A percentile compares a stretch with the other conserved stretches of the same genome.
Evolutionary conservation across 1,140 invertebrate species (phyloP).

Genomic region (Pectinophora gossypiella): DNA sequence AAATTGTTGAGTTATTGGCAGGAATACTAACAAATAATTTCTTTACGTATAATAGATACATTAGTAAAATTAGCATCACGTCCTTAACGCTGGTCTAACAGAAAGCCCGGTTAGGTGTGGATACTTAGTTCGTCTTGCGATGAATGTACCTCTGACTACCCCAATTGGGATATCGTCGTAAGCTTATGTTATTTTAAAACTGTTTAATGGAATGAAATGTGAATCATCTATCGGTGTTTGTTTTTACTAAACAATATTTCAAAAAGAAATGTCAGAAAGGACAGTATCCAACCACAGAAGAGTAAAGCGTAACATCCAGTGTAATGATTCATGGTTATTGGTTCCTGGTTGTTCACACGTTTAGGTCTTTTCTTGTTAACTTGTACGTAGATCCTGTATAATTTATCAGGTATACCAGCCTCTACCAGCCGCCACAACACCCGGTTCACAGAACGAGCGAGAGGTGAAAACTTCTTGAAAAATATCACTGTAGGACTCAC

Average conservation of each 20-base stretch:
- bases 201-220: no score
- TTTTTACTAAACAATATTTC: constrained; percentile 37
- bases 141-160: no score
- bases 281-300: constrained; percentile 39
- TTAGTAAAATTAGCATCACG: no score
- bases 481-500: constrained; percentile 42
- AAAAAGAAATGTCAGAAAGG: constrained; percentile 31
- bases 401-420: constrained; percentile 38
- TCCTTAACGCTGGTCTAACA: no score
- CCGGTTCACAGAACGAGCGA: constrained; percentile 31
- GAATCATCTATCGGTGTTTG: no score
- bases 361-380: constrained; percentile 7
- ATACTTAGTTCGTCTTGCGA: no score
- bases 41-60: no score
- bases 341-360: constrained; percentile 9
- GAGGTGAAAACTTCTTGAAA: constrained; percentile 56
- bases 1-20: no score
- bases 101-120: no score
- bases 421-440: constrained; percentile 36
- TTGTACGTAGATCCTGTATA: constrained; percentile 39
- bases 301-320: constrained; percentile 51
- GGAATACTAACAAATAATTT: no score
- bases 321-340: constrained; percentile 42
- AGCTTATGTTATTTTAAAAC: no score
- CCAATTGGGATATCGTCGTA: no score